A percentile compares a stretch with the other conserved stretches of the same genome.
Evolutionary conservation across 2,888 invertebrate genomes (phyloP).

Genomic region (Cantharis lateralis): DNA sequence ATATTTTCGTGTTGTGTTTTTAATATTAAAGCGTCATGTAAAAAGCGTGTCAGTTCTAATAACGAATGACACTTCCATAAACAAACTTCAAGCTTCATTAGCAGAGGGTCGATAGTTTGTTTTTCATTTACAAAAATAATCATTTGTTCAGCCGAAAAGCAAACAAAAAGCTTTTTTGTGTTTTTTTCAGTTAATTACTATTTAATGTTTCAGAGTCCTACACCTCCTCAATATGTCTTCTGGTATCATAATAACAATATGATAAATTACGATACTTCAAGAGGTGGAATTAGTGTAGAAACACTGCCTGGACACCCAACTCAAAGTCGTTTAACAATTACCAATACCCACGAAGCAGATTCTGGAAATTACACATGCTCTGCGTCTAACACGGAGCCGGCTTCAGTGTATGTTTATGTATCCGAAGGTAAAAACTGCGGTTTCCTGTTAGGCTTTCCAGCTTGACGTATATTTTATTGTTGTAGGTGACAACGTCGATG

Average conservation of each 20-base stretch:
- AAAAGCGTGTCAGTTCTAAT: background rate
- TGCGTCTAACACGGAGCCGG: slow-evolving; percentile 87
- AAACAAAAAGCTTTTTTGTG: background rate
- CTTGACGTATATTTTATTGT: slow-evolving; percentile 36
- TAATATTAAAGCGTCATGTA: background rate
- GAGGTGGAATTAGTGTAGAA: slow-evolving; percentile 80
- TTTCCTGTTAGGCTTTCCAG: background rate
- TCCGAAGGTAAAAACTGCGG: slow-evolving; percentile 72
- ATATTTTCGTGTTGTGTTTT: background rate
- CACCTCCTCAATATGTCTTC: slow-evolving; percentile 92
- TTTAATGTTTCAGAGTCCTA: slow-evolving; percentile 74
- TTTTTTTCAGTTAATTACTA: background rate
- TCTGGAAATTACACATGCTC: slow-evolving; percentile 92
- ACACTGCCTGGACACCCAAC: slow-evolving; percentile 85
- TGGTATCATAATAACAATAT: slow-evolving; percentile 95
- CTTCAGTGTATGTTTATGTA: slow-evolving; percentile 87
- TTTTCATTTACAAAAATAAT: background rate
- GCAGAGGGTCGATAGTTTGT: background rate
- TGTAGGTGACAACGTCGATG: slow-evolving; percentile 89
- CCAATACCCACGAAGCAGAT: slow-evolving; percentile 80
- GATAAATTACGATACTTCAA: slow-evolving; percentile 88
- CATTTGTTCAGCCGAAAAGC: background rate
- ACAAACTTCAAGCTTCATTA: background rate
- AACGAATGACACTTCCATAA: background rate
- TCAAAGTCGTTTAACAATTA: slow-evolving; percentile 83